Evolutionary conservation across 1,140 invertebrate genomes (phyloP).

Genomic region (Lordiphosa stackelbergi): DNA sequence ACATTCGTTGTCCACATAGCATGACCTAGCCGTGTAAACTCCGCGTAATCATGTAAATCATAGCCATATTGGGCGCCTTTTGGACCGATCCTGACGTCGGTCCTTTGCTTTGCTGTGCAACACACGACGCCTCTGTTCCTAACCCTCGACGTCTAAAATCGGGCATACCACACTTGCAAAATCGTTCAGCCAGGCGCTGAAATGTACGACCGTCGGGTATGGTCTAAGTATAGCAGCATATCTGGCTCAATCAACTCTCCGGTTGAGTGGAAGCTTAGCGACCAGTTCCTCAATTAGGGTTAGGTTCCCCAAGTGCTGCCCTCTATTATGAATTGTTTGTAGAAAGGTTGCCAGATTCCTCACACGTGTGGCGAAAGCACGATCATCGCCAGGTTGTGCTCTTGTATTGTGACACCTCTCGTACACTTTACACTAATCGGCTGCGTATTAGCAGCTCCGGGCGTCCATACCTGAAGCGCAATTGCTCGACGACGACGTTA

Average conservation of each 20-base stretch:
- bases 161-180: constrained; percentile 1
- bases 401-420: constrained; percentile 4
- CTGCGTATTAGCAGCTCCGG: not conserved
- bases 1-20: not conserved
- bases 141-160: not conserved
- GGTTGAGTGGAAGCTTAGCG: not conserved
- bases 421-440: not conserved
- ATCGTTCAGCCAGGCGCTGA: constrained; percentile 1
- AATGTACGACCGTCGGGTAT: not conserved
- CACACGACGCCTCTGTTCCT: not conserved
- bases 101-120: not conserved
- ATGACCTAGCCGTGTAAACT: not conserved
- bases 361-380: constrained; percentile 5
- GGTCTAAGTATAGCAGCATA: not conserved
- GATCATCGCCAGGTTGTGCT: constrained; percentile 7
- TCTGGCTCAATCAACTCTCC: not conserved
- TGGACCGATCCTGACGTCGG: not conserved
- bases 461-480: constrained; percentile 1
- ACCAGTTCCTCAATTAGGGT: not conserved
- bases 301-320: not conserved
- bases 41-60: too few species aligned
- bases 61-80: not conserved
- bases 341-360: constrained; percentile 7
- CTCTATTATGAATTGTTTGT: not conserved
- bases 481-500: not conserved